phyloP scores from a whole-genome alignment of 2,113 vertebrate species.

The Lycocorax pyrrhopterus region DNA sequence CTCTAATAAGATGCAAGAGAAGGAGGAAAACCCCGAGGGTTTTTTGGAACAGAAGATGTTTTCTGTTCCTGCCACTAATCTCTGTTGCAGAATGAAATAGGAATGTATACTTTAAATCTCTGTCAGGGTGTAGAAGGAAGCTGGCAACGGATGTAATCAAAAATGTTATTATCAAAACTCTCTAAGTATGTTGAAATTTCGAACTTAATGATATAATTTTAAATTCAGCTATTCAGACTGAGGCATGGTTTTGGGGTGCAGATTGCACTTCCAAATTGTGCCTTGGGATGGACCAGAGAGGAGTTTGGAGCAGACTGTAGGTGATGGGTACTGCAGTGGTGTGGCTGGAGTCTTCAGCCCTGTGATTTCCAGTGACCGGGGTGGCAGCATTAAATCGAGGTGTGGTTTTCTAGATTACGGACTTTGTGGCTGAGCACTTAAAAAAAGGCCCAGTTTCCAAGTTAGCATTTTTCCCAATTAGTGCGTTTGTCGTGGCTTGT shows the following conservation, averaged over 20 bases:
- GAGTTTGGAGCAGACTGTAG: not conserved
- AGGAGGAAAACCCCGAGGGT: constrained; percentile 16
- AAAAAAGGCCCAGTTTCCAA: not conserved
- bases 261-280: not conserved
- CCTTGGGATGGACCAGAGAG: fast-evolving
- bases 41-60: constrained; percentile 59
- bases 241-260: not conserved
- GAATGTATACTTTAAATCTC: constrained; percentile 38
- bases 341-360: not conserved
- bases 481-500: not conserved
- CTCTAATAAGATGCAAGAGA: not conserved
- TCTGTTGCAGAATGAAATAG: constrained; percentile 38
- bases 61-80: constrained; percentile 59
- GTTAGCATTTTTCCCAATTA: not conserved
- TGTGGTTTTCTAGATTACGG: not conserved
- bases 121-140: constrained; percentile 62
- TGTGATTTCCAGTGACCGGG: not conserved
- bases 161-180: constrained; percentile 29
- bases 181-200: constrained; percentile 4
- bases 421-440: not conserved
- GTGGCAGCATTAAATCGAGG: not conserved
- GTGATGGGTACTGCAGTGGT: not conserved
- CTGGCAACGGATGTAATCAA: constrained; percentile 50
- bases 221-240: not conserved
- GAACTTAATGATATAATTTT: not conserved